These are phyloP conservation scores for Neofelis nebulosa DNA, from an alignment of 2,113 vertebrate species.

Conservation along the genomic window DNA sequence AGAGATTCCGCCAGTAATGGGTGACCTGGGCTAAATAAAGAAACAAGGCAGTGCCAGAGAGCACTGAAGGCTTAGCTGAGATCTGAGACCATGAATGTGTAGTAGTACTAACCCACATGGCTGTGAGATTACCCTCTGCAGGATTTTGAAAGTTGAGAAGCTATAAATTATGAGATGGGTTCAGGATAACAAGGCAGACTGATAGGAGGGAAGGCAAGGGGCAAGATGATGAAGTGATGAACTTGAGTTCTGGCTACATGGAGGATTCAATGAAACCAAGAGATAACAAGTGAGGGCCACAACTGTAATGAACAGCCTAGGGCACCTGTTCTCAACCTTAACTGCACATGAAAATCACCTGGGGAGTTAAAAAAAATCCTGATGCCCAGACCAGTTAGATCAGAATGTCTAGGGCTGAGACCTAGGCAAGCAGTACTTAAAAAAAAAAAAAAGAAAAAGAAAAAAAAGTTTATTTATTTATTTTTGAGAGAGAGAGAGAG, in stretches of 20 bases:
- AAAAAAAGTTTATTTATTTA: too few relatives aligned
- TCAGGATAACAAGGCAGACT: background rate
- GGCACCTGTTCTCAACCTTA: background rate
- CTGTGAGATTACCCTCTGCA: background rate
- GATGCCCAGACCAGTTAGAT: background rate
- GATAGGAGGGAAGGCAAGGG: background rate
- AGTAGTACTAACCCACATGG: background rate
- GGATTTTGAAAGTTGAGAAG: background rate
- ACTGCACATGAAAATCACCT: background rate
- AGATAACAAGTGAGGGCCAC: background rate
- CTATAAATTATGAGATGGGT: conserved; percentile 20
- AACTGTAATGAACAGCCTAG: background rate
- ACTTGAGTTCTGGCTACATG: background rate
- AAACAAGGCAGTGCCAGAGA: background rate
- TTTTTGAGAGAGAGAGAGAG: too few relatives aligned
- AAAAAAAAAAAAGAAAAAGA: too few relatives aligned
- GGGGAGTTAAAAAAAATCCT: background rate
- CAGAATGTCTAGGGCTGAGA: background rate
- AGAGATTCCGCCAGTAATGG: background rate
- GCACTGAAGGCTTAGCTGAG: background rate
- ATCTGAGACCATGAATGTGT: background rate
- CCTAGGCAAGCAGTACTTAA: background rate
- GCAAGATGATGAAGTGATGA: background rate
- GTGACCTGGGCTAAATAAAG: background rate
- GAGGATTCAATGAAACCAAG: background rate